Percentiles rank a stretch among this genome's conserved stretches.
phyloP scores from a whole-genome alignment of 2,113 vertebrate genomes.

The Saimiri boliviensis region DNA sequence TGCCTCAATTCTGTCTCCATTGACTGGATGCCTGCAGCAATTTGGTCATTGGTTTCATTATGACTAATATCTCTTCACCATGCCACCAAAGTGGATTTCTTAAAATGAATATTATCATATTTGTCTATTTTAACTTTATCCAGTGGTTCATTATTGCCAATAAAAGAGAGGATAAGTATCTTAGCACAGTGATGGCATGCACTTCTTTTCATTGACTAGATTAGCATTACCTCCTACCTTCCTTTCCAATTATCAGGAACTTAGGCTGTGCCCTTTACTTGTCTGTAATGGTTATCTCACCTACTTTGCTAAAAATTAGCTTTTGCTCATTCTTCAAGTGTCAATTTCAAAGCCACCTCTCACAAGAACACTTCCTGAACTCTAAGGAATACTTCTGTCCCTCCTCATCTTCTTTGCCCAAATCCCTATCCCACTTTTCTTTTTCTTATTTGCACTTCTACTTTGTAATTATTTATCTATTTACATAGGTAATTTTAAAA shows the following conservation, averaged over 20 bases:
- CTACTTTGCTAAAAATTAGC: not conserved
- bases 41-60: not conserved
- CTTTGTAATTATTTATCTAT: not conserved
- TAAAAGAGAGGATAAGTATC: no score
- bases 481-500: not conserved
- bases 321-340: not conserved
- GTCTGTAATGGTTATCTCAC: not conserved
- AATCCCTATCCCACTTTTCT: not conserved
- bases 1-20: not conserved
- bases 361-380: not conserved
- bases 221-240: not conserved
- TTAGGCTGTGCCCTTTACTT: not conserved
- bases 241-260: not conserved
- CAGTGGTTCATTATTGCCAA: not conserved
- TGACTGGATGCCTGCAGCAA: not conserved
- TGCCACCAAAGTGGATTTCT: not conserved
- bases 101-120: not conserved
- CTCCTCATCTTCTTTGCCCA: not conserved
- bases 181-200: not conserved
- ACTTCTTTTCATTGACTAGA: not conserved
- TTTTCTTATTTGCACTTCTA: not conserved
- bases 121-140: not conserved
- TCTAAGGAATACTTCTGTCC: not conserved
- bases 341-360: not conserved
- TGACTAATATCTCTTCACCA: not conserved